Evolutionary conservation across 2,888 invertebrate genomes (phyloP).

Genomic region (Oscheius myriophilus): DNA sequence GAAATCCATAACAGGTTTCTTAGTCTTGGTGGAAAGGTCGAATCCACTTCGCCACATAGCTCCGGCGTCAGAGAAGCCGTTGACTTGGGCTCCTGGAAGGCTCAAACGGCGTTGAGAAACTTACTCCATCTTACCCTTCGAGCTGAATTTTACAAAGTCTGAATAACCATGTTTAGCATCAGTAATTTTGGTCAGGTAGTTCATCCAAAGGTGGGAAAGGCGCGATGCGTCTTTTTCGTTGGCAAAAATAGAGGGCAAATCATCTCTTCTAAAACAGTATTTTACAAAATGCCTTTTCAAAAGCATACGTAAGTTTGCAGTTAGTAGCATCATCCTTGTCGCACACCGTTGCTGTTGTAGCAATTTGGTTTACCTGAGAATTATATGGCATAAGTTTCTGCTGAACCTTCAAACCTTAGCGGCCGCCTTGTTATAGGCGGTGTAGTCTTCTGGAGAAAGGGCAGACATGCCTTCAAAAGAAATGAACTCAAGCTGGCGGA

Average conservation of each 20-base stretch:
- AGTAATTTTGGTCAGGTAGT: constrained; percentile 45
- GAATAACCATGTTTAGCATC: constrained; percentile 54
- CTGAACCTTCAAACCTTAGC: constrained; percentile 29
- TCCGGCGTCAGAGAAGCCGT: constrained; percentile 68
- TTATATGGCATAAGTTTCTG: constrained; percentile 2
- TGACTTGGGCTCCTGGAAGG: constrained; percentile 61
- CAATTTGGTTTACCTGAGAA: constrained; percentile 58
- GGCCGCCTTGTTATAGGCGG: constrained; percentile 53
- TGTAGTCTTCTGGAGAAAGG: constrained; percentile 49
- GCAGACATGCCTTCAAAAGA: constrained; percentile 69
- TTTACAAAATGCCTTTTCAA: background rate
- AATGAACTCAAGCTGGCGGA: constrained; percentile 59
- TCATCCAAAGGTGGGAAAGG: constrained; percentile 52
- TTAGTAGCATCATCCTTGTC: constrained; percentile 62
- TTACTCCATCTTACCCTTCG: constrained; percentile 51
- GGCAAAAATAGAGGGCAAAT: constrained; percentile 54
- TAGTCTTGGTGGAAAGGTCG: constrained; percentile 59
- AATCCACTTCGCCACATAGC: constrained; percentile 70
- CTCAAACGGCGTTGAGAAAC: background rate
- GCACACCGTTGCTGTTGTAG: constrained; percentile 57
- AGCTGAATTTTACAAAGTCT: constrained; percentile 59
- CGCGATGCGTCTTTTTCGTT: constrained; percentile 53
- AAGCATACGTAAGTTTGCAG: constrained; percentile 62
- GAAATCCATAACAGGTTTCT: constrained; percentile 54
- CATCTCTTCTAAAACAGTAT: constrained; percentile 44